These are phyloP conservation scores for Creontiades dilutus DNA, from an alignment of 2,888 invertebrate genomes.

Conservation along the genomic window DNA sequence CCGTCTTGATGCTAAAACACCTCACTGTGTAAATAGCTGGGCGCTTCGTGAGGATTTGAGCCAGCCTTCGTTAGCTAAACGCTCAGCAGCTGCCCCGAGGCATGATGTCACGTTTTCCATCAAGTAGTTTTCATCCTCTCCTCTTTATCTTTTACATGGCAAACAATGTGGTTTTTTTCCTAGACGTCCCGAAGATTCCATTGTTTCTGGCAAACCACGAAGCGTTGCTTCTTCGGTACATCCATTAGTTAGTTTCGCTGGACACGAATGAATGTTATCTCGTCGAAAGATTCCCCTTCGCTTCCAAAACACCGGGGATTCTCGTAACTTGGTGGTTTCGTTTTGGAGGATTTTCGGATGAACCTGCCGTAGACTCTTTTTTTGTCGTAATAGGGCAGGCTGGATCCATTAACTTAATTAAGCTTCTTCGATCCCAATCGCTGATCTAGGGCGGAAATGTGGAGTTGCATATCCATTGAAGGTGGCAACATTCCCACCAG, in stretches of 20 bases:
- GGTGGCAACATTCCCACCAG: not conserved
- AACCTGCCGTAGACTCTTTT: not conserved
- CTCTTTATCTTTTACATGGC: constrained; percentile 28
- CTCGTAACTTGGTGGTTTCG: constrained; percentile 35
- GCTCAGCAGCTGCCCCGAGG: not conserved
- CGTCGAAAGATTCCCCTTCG: not conserved
- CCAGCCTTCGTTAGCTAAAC: not conserved
- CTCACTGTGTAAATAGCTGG: too few relatives aligned
- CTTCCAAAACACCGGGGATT: constrained; percentile 17
- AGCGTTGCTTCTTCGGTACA: constrained; percentile 5
- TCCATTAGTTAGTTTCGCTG: constrained; percentile 1
- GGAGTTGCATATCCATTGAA: constrained; percentile 5
- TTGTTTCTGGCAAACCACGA: constrained; percentile 9
- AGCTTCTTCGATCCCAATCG: not conserved
- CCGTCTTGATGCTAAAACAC: too few relatives aligned
- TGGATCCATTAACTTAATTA: constrained; percentile 14
- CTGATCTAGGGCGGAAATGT: not conserved
- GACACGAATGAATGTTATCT: constrained; percentile 29
- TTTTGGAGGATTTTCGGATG: not conserved
- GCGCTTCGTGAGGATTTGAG: constrained; percentile 7
- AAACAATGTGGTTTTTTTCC: constrained; percentile 42
- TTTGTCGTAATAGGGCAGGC: not conserved
- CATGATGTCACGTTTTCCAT: constrained; percentile 34
- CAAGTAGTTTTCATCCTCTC: constrained; percentile 24
- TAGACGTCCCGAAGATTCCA: not conserved